phyloP scores from a whole-genome alignment of 2,113 vertebrate genomes.

The Elaphurus davidianus region DNA sequence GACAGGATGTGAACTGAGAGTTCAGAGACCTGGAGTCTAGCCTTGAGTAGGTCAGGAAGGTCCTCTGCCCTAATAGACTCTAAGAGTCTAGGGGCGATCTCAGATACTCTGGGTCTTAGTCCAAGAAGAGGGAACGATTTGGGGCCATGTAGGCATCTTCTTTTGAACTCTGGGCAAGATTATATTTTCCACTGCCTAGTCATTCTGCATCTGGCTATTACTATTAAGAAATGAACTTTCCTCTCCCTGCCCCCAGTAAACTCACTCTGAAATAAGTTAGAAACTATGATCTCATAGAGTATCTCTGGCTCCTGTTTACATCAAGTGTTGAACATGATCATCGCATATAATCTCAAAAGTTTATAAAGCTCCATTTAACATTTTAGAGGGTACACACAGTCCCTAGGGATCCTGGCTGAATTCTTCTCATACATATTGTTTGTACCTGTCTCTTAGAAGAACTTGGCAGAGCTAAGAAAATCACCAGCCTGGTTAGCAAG shows the following conservation, averaged over 20 bases:
- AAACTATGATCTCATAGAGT: neutral
- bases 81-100: neutral
- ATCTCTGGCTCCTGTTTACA: neutral
- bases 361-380: neutral
- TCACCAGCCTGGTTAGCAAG: constrained; percentile 16
- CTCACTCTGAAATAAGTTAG: neutral
- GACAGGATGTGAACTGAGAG: neutral
- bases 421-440: neutral
- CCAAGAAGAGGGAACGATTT: neutral
- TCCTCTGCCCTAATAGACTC: neutral
- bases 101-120: neutral
- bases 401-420: neutral
- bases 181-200: neutral
- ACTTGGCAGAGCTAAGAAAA: constrained; percentile 5
- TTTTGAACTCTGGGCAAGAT: neutral
- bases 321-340: neutral
- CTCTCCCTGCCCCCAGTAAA: neutral
- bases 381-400: neutral
- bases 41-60: neutral
- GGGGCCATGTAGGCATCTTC: neutral
- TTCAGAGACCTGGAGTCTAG: neutral
- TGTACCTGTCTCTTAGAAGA: constrained; percentile 22
- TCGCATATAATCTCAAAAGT: neutral
- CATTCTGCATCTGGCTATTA: neutral
- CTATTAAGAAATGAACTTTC: neutral